Percentiles rank a stretch among this genome's conserved stretches.
Conservation (phyloP, 2,113 vertebrate species). For the Carollia perspicillata region DNA sequence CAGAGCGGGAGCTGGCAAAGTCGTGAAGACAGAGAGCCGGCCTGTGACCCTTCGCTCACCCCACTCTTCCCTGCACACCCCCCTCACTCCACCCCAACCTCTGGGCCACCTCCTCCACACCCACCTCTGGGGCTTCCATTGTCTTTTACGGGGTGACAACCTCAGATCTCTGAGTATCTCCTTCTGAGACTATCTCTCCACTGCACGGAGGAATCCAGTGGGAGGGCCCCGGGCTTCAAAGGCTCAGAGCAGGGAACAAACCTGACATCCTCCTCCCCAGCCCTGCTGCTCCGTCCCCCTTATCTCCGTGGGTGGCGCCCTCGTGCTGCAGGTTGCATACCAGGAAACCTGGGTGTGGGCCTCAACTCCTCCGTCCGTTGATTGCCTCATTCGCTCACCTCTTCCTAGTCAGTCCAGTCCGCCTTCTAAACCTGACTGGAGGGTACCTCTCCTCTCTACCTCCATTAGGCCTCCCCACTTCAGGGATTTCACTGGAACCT, state of each 20-base stretch:
- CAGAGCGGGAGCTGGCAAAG: background rate
- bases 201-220: background rate
- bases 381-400: background rate
- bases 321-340: no score
- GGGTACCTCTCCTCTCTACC: background rate
- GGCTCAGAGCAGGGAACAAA: no score
- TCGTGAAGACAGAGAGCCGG: background rate
- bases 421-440: background rate
- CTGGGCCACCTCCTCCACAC: background rate
- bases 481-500: background rate
- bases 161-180: background rate
- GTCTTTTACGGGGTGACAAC: background rate
- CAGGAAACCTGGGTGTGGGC: background rate
- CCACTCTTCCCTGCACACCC: background rate
- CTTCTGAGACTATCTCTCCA: background rate
- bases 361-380: background rate
- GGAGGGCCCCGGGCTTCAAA: background rate
- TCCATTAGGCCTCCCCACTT: background rate
- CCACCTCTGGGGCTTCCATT: background rate
- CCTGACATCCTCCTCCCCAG: background rate
- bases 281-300: background rate
- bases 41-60: background rate
- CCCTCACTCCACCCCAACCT: accelerated
- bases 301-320: no score
- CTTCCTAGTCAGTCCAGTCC: accelerated